These are phyloP conservation scores for Rhinophrynus dorsalis DNA, from an alignment of 2,797 vertebrate genomes.

Conservation along the genomic window DNA sequence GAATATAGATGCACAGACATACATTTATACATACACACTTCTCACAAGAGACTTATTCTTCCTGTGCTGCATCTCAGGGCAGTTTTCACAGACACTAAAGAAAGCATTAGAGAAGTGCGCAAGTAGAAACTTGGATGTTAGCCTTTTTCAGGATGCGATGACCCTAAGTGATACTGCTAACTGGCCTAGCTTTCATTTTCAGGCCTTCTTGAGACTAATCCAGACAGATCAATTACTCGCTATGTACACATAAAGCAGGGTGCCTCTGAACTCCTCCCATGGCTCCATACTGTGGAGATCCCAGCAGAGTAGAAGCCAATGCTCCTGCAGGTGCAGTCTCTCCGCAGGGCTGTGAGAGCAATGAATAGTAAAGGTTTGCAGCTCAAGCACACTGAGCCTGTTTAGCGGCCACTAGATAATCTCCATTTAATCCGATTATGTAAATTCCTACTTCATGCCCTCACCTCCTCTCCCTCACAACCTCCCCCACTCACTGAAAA, in stretches of 20 bases:
- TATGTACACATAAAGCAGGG: constrained; percentile 46
- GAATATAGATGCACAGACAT: too few relatives aligned
- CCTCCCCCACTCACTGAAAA: constrained; percentile 53
- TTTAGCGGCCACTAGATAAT: constrained; percentile 87
- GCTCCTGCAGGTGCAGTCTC: constrained; percentile 87
- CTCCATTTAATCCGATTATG: constrained; percentile 97
- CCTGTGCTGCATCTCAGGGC: too few relatives aligned
- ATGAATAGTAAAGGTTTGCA: constrained; percentile 91
- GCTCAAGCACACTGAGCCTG: constrained; percentile 83
- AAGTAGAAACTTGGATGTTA: not conserved
- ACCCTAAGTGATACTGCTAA: constrained; percentile 53
- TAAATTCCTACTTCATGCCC: constrained; percentile 89
- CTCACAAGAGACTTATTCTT: too few relatives aligned
- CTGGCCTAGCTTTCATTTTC: constrained; percentile 55
- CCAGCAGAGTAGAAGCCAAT: constrained; percentile 62
- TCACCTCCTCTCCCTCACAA: constrained; percentile 45
- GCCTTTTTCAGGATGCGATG: constrained; percentile 49
- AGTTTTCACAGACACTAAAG: not conserved
- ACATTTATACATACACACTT: too few relatives aligned
- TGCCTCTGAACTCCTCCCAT: constrained; percentile 49
- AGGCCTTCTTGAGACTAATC: constrained; percentile 54
- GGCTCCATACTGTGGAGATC: constrained; percentile 57
- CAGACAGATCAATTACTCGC: constrained; percentile 71
- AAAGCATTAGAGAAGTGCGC: not conserved
- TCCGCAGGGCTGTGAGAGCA: constrained; percentile 77